Percentiles rank a stretch among this genome's conserved stretches.
Conservation (phyloP, 1,140 invertebrate species). For the Chironomus striatipennis region DNA sequence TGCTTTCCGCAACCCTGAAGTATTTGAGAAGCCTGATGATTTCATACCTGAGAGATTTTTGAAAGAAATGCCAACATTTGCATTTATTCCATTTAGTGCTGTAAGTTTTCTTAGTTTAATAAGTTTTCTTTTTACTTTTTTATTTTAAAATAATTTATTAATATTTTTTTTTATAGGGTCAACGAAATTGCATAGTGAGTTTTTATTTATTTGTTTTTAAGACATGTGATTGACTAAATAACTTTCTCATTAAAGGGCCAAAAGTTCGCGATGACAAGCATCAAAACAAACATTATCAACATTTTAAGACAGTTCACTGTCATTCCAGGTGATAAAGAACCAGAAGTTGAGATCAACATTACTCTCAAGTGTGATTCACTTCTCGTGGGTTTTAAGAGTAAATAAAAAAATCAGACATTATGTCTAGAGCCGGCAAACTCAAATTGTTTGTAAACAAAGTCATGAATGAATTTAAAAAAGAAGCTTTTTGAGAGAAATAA, state of each 20-base stretch:
- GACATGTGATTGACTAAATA: too few relatives aligned
- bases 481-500: too few relatives aligned
- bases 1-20: constrained; percentile 38
- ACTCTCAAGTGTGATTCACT: too few relatives aligned
- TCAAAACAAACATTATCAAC: constrained; percentile 39
- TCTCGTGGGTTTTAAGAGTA: too few relatives aligned
- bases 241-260: constrained; percentile 29
- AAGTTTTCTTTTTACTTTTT: not conserved
- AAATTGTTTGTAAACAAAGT: too few relatives aligned
- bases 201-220: too few relatives aligned
- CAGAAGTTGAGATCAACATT: too few relatives aligned
- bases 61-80: constrained; percentile 43
- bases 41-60: constrained; percentile 68
- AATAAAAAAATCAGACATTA: too few relatives aligned
- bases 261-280: constrained; percentile 39
- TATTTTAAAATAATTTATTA: too few relatives aligned
- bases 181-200: constrained; percentile 47
- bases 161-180: constrained; percentile 32
- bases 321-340: constrained; percentile 32
- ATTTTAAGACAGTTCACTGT: constrained; percentile 37
- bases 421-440: too few relatives aligned
- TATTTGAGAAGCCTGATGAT: constrained; percentile 53
- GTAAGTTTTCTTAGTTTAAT: constrained; percentile 33
- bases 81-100: constrained; percentile 64
- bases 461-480: too few relatives aligned